phyloP scores from a whole-genome alignment of 2,113 vertebrate species.

The Cyanistes caeruleus region DNA sequence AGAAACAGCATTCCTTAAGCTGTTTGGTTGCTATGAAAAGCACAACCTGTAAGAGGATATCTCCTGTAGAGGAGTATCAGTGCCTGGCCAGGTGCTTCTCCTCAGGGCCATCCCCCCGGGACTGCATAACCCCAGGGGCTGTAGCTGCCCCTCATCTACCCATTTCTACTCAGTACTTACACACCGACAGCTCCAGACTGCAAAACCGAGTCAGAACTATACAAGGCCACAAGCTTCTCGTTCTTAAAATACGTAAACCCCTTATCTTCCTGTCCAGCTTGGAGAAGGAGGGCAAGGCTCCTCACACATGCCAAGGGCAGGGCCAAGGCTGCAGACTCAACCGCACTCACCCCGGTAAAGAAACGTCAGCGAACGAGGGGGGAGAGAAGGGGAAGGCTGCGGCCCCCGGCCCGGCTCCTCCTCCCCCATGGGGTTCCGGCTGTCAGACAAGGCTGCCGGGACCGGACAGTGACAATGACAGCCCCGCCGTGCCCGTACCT shows the following conservation, averaged over 20 bases:
- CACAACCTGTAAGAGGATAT: fast-evolving
- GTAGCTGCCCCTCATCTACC: fast-evolving
- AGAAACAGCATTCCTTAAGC: too few species aligned
- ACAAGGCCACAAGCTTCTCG: background rate
- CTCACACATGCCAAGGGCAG: background rate
- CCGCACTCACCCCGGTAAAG: fast-evolving
- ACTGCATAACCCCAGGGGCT: background rate
- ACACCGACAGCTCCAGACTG: background rate
- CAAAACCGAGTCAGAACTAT: fast-evolving
- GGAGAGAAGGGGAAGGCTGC: background rate
- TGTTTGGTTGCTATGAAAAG: background rate
- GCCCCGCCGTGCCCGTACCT: slow-evolving; percentile 25
- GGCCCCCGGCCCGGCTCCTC: background rate
- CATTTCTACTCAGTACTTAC: fast-evolving
- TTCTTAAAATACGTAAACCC: background rate
- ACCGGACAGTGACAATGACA: background rate
- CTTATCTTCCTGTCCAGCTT: background rate
- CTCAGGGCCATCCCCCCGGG: background rate
- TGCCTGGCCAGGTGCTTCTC: background rate
- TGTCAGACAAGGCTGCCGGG: background rate
- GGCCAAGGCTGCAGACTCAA: background rate
- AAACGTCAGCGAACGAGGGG: background rate
- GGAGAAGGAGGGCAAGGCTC: background rate
- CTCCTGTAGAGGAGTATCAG: fast-evolving
- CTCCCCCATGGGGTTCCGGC: background rate